Base-by-base conservation (phyloP, 2,888 invertebrate genomes). In the Gastracanthus pulcherrimus region DNA sequence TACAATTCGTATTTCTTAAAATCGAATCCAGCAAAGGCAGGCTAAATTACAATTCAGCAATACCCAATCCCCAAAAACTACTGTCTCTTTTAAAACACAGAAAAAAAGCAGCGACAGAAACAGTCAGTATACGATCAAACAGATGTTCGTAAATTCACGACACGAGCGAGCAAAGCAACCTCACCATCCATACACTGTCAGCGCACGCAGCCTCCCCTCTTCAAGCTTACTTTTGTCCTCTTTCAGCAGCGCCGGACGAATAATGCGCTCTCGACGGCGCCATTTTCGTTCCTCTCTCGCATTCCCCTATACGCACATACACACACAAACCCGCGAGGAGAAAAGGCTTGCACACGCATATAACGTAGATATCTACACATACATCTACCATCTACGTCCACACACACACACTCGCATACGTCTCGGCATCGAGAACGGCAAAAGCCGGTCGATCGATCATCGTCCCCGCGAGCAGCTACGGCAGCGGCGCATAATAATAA, bases 381-480 rank as follows among this genome's bases (percentile, higher is more conserved):
- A n/a, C n/a, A n/a, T n/a, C n/a, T n/a, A n/a, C n/a, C n/a, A n/a
- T n/a, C n/a, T n/a, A n/a, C n/a, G n/a, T n/a, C n/a, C n/a, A n/a
- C n/a, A n/a, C n/a, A n/a, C n/a, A n/a, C n/a, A n/a, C 34, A 13
- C 62, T 36, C 31, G 9, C 62, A 23, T 29, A n/a, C n/a, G n/a
- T n/a, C n/a, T 13, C 1, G 34, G n/a, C 29, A n/a, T 62, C 64
- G 55, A 67, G 67, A 60, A 48, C 58, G 45, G 69, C 60, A 69
- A 60, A 55, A 76, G 76, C 41, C 36, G 34, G 45, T 60, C 41
- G 64, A 78, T 67, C 67, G 67, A 67, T 67, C 67, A 67, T 67
- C 67, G 36, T 55, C 23, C 48, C 9, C 31, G 29, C 34, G 31
- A 23, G 45, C 45, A n/a, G n/a, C n/a, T 45, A 16, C n/a, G 13